A percentile compares a stretch with the other conserved stretches of the same genome.
Conservation (phyloP, 1,140 invertebrate genomes). For the Chelonus insularis region DNA sequence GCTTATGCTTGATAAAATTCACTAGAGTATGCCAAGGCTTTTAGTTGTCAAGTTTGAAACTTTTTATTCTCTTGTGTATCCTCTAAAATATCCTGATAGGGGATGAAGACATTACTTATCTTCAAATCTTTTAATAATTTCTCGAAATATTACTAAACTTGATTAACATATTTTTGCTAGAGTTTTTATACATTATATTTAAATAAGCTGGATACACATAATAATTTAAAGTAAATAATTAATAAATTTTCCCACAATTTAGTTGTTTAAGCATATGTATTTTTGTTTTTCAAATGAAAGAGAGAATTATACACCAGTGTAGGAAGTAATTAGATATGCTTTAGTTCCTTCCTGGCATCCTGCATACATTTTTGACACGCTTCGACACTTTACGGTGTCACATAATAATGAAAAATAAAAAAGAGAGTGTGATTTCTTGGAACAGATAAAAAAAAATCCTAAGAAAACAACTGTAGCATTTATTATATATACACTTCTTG, state of each 20-base stretch:
- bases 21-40: neutral
- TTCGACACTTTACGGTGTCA: constrained; percentile 24
- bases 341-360: constrained; percentile 19
- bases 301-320: constrained; percentile 8
- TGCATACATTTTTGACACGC: constrained; percentile 15
- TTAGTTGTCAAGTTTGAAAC: neutral
- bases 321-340: constrained; percentile 31
- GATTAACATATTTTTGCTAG: too few relatives aligned
- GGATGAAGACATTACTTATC: too few relatives aligned
- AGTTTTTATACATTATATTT: too few relatives aligned
- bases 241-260: too few relatives aligned
- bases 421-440: too few relatives aligned
- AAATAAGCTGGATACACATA: too few relatives aligned
- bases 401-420: neutral
- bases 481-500: neutral
- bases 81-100: too few relatives aligned
- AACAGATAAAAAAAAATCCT: neutral
- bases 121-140: too few relatives aligned
- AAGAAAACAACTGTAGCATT: neutral
- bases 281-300: too few relatives aligned
- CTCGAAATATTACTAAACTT: too few relatives aligned
- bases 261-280: too few relatives aligned
- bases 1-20: neutral
- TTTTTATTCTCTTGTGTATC: neutral
- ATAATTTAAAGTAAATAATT: too few relatives aligned